A percentile compares a stretch with the other conserved stretches of the same genome.
phyloP scores from a whole-genome alignment of 2,888 invertebrate species.

The Agonopterix alstromeriana region DNA sequence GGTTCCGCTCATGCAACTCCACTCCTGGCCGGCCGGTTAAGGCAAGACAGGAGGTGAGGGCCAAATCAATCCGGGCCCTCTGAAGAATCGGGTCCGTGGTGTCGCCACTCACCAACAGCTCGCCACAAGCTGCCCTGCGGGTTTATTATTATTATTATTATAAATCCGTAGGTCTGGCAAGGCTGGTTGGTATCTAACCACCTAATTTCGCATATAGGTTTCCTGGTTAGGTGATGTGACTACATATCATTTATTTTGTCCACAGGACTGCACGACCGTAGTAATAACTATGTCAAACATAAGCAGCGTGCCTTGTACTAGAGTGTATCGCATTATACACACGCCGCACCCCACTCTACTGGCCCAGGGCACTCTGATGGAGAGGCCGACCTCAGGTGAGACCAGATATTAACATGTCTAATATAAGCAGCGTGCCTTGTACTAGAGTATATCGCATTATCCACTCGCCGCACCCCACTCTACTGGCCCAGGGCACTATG shows the following conservation, averaged over 20 bases:
- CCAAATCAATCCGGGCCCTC: too few species aligned
- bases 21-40: too few species aligned
- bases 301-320: constrained; percentile 86
- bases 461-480: constrained; percentile 90
- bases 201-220: not conserved
- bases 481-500: constrained; percentile 80
- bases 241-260: not conserved
- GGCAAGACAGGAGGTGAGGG: too few species aligned
- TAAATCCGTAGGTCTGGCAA: too few species aligned
- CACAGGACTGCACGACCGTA: constrained; percentile 85
- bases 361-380: constrained; percentile 78
- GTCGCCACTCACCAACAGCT: too few species aligned
- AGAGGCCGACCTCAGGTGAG: constrained; percentile 38
- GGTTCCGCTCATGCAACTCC: too few species aligned
- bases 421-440: constrained; percentile 86
- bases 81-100: too few species aligned
- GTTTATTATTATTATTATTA: too few species aligned
- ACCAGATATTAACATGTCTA: constrained; percentile 74
- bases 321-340: constrained; percentile 85
- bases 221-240: too few species aligned
- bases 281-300: constrained; percentile 91
- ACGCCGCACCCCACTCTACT: constrained; percentile 89
- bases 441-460: constrained; percentile 85
- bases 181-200: too few species aligned
- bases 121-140: too few species aligned